Evolutionary conservation across 2,797 vertebrate species (phyloP).

Genomic region (Rallus crepitans): DNA sequence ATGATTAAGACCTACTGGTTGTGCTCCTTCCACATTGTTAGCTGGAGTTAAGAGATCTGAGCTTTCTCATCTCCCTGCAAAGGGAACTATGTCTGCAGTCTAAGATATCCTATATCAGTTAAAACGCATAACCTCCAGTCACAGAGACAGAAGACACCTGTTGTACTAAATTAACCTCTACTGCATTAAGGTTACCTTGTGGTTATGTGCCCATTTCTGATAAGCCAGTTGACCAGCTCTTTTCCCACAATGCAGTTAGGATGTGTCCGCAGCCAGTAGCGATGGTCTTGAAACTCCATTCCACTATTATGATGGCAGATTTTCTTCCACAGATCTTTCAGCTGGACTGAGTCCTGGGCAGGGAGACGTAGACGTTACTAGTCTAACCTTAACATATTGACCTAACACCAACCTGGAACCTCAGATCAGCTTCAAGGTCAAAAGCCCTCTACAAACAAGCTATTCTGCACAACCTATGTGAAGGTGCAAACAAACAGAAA

Average conservation of each 20-base stretch:
- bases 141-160: neutral
- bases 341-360: slow-evolving; percentile 92
- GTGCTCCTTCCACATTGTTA: neutral
- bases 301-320: slow-evolving; percentile 96
- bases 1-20: neutral
- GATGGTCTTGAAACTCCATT: slow-evolving; percentile 99
- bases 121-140: neutral
- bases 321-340: slow-evolving; percentile 98
- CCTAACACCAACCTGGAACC: neutral
- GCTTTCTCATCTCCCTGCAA: neutral
- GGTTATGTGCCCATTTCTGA: slow-evolving; percentile 94
- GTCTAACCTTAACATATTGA: neutral
- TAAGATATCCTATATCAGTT: neutral
- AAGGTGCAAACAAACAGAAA: neutral
- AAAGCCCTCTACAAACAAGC: neutral
- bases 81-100: neutral
- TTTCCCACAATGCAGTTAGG: slow-evolving; percentile 99
- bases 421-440: neutral
- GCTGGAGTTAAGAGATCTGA: neutral
- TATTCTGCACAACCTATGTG: neutral
- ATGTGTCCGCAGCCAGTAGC: slow-evolving; percentile 97
- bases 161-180: no score
- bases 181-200: slow-evolving; percentile 85
- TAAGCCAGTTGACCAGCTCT: slow-evolving; percentile 97
- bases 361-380: neutral